These are phyloP conservation scores for Austrofundulus limnaeus DNA, from an alignment of 2,113 vertebrate species.

Conservation along the genomic window DNA sequence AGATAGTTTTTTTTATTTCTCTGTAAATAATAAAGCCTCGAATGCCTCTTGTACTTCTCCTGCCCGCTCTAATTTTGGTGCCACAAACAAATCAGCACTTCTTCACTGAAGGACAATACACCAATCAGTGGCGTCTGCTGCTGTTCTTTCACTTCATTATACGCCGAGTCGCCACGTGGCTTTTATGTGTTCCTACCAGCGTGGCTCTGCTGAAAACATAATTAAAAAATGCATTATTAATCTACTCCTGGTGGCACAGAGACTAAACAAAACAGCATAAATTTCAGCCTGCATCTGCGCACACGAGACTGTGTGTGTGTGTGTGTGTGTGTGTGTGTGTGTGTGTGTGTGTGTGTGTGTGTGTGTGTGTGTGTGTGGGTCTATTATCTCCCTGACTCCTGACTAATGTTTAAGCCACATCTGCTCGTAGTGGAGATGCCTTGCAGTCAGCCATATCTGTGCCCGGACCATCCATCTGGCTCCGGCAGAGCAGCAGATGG, in stretches of 20 bases:
- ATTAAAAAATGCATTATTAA: constrained; percentile 76
- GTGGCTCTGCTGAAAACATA: constrained; percentile 59
- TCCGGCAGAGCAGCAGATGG: constrained; percentile 36
- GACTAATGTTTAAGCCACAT: constrained; percentile 64
- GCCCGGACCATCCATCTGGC: constrained; percentile 46
- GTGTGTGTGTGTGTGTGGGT: constrained; percentile 34
- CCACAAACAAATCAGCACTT: constrained; percentile 49
- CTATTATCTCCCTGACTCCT: constrained; percentile 56
- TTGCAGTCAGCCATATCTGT: constrained; percentile 47
- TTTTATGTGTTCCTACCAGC: constrained; percentile 40
- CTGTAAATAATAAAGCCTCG: no score
- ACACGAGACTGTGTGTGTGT: constrained; percentile 31
- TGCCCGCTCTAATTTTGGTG: no score
- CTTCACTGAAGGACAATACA: constrained; percentile 48
- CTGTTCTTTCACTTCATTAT: constrained; percentile 54
- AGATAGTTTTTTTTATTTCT: no score
- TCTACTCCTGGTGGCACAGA: constrained; percentile 64
- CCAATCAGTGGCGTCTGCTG: constrained; percentile 44
- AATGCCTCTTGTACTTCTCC: no score
- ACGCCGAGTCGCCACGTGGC: constrained; percentile 46
- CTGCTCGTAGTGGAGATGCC: constrained; percentile 55
- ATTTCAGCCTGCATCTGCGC: constrained; percentile 45
- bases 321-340: constrained; percentile 44
- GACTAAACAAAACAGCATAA: constrained; percentile 59
- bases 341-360: constrained; percentile 24